phyloP scores from a whole-genome alignment of 2,113 vertebrate species.

The Python bivittatus region DNA sequence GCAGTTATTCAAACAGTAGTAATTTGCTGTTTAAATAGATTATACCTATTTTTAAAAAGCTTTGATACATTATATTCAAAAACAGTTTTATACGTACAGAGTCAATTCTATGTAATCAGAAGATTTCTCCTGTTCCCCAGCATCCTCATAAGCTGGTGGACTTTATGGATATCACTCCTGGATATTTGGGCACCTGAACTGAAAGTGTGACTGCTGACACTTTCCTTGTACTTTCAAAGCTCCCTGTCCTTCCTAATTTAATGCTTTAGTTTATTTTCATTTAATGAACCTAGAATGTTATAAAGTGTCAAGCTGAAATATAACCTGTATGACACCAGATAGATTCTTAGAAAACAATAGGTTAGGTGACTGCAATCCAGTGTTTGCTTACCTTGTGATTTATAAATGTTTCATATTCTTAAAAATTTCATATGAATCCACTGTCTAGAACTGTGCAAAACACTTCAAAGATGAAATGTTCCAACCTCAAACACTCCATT shows the following conservation, averaged over 20 bases:
- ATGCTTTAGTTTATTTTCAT: neutral
- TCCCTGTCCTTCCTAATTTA: neutral
- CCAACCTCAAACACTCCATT: neutral
- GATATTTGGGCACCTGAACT: neutral
- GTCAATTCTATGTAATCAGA: neutral
- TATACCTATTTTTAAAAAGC: neutral
- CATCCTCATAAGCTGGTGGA: neutral
- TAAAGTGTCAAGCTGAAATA: neutral
- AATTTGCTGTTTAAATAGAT: neutral
- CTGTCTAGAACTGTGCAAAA: neutral
- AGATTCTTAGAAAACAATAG: neutral
- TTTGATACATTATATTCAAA: neutral
- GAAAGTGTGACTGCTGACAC: neutral
- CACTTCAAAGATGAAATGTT: neutral
- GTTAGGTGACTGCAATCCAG: neutral
- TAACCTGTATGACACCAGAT: neutral
- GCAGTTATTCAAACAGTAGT: neutral
- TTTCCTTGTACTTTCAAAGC: neutral
- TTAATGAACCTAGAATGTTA: neutral
- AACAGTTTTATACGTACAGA: neutral
- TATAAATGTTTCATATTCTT: neutral
- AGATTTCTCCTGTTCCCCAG: neutral
- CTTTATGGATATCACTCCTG: neutral
- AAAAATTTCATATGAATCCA: neutral
- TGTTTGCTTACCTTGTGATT: neutral